Conservation (phyloP, 2,797 vertebrate species). For the Muscicapa comitata region DNA sequence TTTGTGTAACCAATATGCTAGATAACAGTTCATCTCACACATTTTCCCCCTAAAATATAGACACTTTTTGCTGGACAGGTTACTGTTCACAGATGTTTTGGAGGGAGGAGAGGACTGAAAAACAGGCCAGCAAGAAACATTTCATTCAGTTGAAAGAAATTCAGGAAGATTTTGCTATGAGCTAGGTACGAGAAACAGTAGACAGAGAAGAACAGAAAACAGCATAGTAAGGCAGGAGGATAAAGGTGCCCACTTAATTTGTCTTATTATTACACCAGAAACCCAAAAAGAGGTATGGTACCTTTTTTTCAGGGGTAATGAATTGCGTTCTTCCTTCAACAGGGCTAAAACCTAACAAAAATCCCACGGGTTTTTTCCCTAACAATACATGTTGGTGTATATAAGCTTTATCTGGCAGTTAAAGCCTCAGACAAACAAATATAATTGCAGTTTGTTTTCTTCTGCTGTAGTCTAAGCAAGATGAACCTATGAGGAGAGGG, state of each 20-base stretch:
- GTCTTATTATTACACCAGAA: not conserved
- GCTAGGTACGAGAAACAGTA: not conserved
- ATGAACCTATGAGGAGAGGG: not conserved
- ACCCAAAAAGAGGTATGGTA: not conserved
- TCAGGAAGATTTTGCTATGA: not conserved
- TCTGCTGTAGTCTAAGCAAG: not conserved
- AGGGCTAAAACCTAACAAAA: not conserved
- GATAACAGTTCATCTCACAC: not conserved
- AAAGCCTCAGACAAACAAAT: not conserved
- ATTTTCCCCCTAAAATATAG: not conserved
- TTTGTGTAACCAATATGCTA: not conserved
- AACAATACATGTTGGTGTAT: not conserved
- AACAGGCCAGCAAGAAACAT: not conserved
- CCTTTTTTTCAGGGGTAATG: not conserved
- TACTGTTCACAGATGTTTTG: not conserved
- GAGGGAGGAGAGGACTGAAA: not conserved
- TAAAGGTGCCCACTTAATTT: not conserved
- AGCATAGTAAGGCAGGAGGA: not conserved
- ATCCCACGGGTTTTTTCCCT: accelerated
- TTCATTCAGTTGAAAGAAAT: not conserved
- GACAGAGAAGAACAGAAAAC: not conserved
- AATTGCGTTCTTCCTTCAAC: not conserved
- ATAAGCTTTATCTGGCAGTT: not conserved
- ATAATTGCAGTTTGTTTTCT: not conserved
- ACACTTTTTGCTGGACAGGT: not conserved